Evolutionary conservation across 2,888 invertebrate genomes (phyloP).

Genomic region (Mesorhabditis spiculigera): DNA sequence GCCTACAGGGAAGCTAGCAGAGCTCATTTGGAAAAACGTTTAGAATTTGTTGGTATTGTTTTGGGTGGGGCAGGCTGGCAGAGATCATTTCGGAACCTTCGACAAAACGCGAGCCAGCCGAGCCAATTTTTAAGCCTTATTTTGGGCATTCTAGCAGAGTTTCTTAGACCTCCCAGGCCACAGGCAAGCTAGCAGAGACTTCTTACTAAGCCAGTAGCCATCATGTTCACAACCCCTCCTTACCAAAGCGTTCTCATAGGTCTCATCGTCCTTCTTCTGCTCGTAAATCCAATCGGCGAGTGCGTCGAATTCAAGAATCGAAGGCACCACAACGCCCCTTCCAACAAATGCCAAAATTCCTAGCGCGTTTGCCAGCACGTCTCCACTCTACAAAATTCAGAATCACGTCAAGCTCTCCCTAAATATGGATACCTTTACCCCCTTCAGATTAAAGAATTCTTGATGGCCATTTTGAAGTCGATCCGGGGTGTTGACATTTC

Average conservation of each 20-base stretch:
- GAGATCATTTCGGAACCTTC: background rate
- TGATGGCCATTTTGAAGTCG: background rate
- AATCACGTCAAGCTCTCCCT: too few relatives aligned
- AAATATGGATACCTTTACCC: background rate
- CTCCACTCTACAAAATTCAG: slow-evolving; percentile 28
- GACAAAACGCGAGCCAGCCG: background rate
- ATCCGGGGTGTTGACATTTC: background rate
- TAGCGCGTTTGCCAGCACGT: slow-evolving; percentile 38
- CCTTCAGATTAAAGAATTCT: background rate
- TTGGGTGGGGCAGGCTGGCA: background rate
- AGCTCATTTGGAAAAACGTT: too few relatives aligned
- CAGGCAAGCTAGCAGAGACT: background rate
- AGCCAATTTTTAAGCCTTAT: too few relatives aligned
- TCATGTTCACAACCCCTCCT: background rate
- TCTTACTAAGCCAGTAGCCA: too few relatives aligned
- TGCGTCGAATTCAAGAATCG: slow-evolving; percentile 42
- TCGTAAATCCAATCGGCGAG: slow-evolving; percentile 54
- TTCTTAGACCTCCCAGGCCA: too few relatives aligned
- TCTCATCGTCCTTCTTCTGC: slow-evolving; percentile 39
- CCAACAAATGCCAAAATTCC: slow-evolving; percentile 35
- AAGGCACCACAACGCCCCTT: slow-evolving; percentile 19
- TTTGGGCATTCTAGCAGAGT: too few relatives aligned
- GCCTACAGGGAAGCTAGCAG: too few relatives aligned
- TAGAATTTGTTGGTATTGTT: background rate
- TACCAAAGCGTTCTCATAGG: slow-evolving; percentile 45